Conservation (phyloP, 2,113 vertebrate genomes). For the Scopus umbretta region DNA sequence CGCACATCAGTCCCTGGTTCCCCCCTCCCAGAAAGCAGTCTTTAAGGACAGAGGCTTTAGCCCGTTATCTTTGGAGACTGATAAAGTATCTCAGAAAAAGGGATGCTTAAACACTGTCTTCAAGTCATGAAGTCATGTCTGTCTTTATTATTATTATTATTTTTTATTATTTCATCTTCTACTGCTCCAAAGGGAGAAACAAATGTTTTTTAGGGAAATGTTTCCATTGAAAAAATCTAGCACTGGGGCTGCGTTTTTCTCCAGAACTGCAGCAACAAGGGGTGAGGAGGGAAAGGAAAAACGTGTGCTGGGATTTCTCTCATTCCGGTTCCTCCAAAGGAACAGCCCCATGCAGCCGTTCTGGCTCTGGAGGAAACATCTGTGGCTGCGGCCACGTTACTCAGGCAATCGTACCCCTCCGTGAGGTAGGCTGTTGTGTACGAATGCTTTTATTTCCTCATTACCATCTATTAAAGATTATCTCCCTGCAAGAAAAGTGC, state of each 20-base stretch:
- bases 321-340: background rate
- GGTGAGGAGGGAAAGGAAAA: background rate
- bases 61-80: background rate
- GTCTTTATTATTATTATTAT: background rate
- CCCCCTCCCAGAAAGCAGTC: background rate
- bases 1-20: background rate
- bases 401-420: background rate
- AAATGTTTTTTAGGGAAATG: background rate
- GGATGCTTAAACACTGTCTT: background rate
- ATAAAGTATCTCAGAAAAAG: background rate
- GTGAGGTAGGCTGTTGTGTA: background rate
- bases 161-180: background rate
- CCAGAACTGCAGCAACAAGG: background rate
- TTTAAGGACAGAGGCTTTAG: background rate
- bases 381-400: background rate
- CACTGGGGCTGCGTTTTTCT: background rate
- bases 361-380: constrained; percentile 60
- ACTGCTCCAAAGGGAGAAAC: background rate
- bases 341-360: background rate
- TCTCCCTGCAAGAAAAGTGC: constrained; percentile 8
- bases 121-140: background rate
- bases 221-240: background rate
- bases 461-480: constrained; percentile 52
- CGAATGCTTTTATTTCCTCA: constrained; percentile 35
- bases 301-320: background rate